A percentile compares a stretch with the other conserved stretches of the same genome.
Conservation (phyloP, 2,888 invertebrate species). For the Aelia acuminata region DNA sequence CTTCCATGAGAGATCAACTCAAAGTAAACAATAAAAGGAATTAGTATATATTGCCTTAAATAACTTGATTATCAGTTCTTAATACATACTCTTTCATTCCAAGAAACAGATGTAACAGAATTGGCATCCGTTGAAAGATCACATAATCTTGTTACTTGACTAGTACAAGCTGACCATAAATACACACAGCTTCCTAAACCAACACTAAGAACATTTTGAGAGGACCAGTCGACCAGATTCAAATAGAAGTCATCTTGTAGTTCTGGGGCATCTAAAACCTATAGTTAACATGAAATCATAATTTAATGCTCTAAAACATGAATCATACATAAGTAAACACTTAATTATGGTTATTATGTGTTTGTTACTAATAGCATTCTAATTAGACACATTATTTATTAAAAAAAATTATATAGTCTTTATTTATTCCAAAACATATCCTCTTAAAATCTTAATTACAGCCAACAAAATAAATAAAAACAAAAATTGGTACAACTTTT, state of each 20-base stretch:
- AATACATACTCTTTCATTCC: slow-evolving; percentile 84
- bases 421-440: too few relatives aligned
- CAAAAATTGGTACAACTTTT: too few relatives aligned
- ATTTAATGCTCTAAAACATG: neutral
- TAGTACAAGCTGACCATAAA: slow-evolving; percentile 98
- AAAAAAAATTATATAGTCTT: too few relatives aligned
- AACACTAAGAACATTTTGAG: slow-evolving; percentile 97
- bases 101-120: slow-evolving; percentile 97
- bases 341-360: too few relatives aligned
- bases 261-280: slow-evolving; percentile 93
- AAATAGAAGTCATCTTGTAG: slow-evolving; percentile 98
- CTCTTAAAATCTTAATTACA: too few relatives aligned
- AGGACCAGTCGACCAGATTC: slow-evolving; percentile 99
- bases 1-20: too few relatives aligned
- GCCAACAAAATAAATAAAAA: too few relatives aligned
- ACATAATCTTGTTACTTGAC: slow-evolving; percentile 96
- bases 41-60: neutral
- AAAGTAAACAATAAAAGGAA: too few relatives aligned
- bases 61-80: neutral
- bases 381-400: too few relatives aligned
- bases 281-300: slow-evolving; percentile 60
- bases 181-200: slow-evolving; percentile 98
- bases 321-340: neutral
- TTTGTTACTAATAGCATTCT: too few relatives aligned
- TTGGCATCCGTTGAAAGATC: slow-evolving; percentile 94